A percentile compares a stretch with the other conserved stretches of the same genome.
These are phyloP conservation scores for Allacma fusca DNA, from an alignment of 2,888 invertebrate species.

Conservation along the genomic window DNA sequence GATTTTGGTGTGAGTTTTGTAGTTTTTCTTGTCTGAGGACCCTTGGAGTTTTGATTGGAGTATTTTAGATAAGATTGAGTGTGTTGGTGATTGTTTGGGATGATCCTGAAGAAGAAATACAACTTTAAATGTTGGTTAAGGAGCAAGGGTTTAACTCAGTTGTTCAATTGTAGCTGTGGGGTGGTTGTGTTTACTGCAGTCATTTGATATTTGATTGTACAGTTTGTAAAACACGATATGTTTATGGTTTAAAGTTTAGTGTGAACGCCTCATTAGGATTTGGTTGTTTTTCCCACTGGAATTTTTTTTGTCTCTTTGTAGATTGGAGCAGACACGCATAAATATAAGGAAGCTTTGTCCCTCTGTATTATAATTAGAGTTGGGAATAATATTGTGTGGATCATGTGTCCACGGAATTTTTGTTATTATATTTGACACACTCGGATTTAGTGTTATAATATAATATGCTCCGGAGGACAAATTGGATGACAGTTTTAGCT, in stretches of 20 bases:
- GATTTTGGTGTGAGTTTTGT: too few species aligned
- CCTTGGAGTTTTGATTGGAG: too few species aligned
- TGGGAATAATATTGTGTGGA: too few species aligned
- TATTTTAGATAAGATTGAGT: too few species aligned
- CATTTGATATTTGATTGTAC: background rate
- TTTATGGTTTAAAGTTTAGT: background rate
- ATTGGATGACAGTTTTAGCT: conserved; percentile 14
- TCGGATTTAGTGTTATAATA: background rate
- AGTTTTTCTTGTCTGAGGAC: too few species aligned
- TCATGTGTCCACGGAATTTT: background rate
- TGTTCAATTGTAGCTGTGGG: background rate
- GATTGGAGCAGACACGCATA: background rate
- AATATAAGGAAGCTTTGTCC: background rate
- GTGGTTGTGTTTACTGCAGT: background rate
- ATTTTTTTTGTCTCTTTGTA: background rate
- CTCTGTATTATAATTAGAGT: too few species aligned
- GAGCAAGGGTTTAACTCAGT: too few species aligned
- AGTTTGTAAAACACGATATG: background rate
- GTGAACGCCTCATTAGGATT: background rate
- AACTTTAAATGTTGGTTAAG: too few species aligned
- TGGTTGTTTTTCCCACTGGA: background rate
- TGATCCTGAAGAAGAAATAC: too few species aligned
- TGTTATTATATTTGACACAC: background rate
- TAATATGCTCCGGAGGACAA: background rate
- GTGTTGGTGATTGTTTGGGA: too few species aligned